phyloP scores from a whole-genome alignment of 2,113 vertebrate species.

The Pao palembangensis region DNA sequence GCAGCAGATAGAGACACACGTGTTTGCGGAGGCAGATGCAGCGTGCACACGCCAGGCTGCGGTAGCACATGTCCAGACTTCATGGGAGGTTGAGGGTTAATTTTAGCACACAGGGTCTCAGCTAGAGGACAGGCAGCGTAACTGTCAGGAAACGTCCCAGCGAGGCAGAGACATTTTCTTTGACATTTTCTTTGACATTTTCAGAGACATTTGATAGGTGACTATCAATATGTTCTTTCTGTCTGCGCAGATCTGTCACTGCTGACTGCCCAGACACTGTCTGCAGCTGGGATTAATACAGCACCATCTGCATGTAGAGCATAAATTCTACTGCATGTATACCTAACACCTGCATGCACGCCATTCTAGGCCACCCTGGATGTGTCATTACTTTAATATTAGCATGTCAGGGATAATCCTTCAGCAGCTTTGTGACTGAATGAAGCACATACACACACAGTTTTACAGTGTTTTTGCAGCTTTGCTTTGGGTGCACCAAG shows the following conservation, averaged over 20 bases:
- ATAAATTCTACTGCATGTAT: slow-evolving; percentile 11
- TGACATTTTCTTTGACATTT: too few relatives aligned
- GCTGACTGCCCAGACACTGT: slow-evolving; percentile 47
- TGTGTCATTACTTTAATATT: neutral
- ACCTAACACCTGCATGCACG: neutral
- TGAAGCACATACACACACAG: too few relatives aligned
- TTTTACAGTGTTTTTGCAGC: too few relatives aligned
- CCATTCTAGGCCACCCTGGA: neutral
- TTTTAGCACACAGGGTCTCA: too few relatives aligned
- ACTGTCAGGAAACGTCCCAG: too few relatives aligned
- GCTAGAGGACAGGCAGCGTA: slow-evolving; percentile 9
- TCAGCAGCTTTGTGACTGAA: too few relatives aligned
- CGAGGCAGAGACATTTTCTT: too few relatives aligned
- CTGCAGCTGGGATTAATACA: slow-evolving; percentile 3
- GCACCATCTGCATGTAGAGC: neutral
- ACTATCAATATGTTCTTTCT: too few relatives aligned
- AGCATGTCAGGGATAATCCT: neutral
- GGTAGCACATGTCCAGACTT: slow-evolving; percentile 59
- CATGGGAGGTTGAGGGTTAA: too few relatives aligned
- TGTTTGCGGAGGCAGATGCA: slow-evolving; percentile 27
- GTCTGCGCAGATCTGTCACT: slow-evolving; percentile 5
- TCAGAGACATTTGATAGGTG: too few relatives aligned
- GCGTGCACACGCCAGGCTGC: slow-evolving; percentile 35
- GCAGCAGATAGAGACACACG: slow-evolving; percentile 32
- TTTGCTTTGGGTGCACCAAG: too few relatives aligned